These are phyloP conservation scores for Mesochorus sp. DNA, from an alignment of 2,888 invertebrate genomes.

Conservation along the genomic window DNA sequence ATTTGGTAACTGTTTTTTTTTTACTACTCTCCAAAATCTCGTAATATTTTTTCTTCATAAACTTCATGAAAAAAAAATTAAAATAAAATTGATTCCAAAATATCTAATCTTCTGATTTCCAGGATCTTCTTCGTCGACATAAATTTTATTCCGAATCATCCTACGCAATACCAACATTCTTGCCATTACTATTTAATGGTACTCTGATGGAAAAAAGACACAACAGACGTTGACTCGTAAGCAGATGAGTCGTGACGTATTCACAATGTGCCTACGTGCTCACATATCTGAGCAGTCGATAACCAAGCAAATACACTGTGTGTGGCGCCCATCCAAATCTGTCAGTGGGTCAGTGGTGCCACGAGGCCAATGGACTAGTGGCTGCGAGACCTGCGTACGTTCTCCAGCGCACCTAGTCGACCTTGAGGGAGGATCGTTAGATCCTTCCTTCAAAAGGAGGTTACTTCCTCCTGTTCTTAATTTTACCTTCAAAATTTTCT, in stretches of 20 bases:
- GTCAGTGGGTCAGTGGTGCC: slow-evolving; percentile 77
- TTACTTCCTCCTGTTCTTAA: slow-evolving; percentile 42
- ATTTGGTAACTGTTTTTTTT: no score
- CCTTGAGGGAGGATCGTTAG: slow-evolving; percentile 63
- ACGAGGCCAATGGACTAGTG: slow-evolving; percentile 69
- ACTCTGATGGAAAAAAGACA: no score
- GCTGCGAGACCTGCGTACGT: slow-evolving; percentile 47
- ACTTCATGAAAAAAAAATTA: not conserved
- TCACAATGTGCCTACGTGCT: slow-evolving; percentile 50
- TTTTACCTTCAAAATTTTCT: slow-evolving; percentile 24
- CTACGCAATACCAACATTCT: no score
- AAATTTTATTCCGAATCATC: no score
- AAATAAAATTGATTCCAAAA: not conserved
- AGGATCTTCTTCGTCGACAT: no score
- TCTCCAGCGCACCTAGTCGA: slow-evolving; percentile 59
- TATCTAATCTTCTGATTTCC: no score
- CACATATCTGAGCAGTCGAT: slow-evolving; percentile 33
- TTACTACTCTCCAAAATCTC: no score
- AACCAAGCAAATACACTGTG: not conserved
- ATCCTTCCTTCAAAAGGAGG: slow-evolving; percentile 45
- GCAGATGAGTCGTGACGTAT: slow-evolving; percentile 28
- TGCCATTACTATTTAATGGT: no score
- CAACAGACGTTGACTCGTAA: slow-evolving; percentile 4
- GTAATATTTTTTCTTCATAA: no score
- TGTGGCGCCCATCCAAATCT: slow-evolving; percentile 75